phyloP scores from a whole-genome alignment of 2,888 invertebrate genomes.

The Cryptus armator region DNA sequence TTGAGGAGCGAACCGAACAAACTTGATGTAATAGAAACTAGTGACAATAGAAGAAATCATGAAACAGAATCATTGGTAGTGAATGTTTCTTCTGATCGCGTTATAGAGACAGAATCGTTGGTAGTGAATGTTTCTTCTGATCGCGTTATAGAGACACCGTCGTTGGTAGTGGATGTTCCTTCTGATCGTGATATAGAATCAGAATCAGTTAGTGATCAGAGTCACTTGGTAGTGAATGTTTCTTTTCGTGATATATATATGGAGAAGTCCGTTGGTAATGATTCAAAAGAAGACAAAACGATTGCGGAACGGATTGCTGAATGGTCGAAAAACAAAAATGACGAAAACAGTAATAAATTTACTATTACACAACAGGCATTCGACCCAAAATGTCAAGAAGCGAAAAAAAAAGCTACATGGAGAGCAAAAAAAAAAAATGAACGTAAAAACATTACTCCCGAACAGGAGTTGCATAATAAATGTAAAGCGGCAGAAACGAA shows the following conservation, averaged over 20 bases:
- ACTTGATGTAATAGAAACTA: no score
- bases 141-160: background rate
- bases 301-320: no score
- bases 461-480: background rate
- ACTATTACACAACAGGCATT: background rate
- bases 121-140: conserved; percentile 1
- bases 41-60: no score
- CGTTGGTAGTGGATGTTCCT: background rate
- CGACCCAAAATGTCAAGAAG: background rate
- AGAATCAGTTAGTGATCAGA: no score
- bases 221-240: background rate
- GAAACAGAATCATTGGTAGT: no score
- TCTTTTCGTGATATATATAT: no score
- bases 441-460: background rate
- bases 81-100: no score
- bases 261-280: no score
- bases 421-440: conserved; percentile 6
- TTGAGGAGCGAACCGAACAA: no score
- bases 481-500: background rate
- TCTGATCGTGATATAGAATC: background rate
- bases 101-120: background rate
- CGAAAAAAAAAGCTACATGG: background rate
- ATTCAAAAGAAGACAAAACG: no score
- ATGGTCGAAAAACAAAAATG: no score
- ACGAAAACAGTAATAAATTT: background rate